phyloP scores from a whole-genome alignment of 2,888 invertebrate species.

The Chorisops tibialis region DNA sequence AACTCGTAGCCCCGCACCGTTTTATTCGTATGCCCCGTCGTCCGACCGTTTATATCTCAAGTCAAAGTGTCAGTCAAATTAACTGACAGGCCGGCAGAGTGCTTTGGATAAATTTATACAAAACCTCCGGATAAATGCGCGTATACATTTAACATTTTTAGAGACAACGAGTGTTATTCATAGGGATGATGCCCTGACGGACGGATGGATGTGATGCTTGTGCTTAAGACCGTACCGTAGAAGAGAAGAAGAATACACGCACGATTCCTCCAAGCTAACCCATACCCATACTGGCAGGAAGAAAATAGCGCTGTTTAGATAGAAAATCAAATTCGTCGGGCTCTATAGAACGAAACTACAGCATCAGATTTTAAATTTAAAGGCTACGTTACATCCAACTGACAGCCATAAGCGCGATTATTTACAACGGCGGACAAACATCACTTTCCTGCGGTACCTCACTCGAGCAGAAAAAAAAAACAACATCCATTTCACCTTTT shows the following conservation, averaged over 20 bases:
- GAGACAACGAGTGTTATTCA: slow-evolving; percentile 7
- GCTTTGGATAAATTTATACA: slow-evolving; percentile 40
- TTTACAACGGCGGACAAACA: too few species aligned
- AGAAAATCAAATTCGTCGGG: too few species aligned
- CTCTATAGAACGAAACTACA: too few species aligned
- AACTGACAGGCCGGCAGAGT: slow-evolving; percentile 47
- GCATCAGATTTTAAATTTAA: too few species aligned
- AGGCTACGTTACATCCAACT: too few species aligned
- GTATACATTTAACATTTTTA: slow-evolving; percentile 24
- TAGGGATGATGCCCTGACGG: slow-evolving; percentile 1
- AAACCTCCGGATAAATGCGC: slow-evolving; percentile 20
- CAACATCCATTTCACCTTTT: not conserved
- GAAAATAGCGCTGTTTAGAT: too few species aligned
- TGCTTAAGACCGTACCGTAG: not conserved
- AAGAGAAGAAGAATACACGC: too few species aligned
- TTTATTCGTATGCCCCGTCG: slow-evolving; percentile 31
- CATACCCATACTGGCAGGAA: too few species aligned
- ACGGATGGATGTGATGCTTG: not conserved
- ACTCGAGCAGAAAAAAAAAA: too few species aligned
- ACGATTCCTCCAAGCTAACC: too few species aligned
- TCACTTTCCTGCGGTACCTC: not conserved
- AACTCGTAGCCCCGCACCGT: slow-evolving; percentile 36
- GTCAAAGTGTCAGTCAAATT: slow-evolving; percentile 50
- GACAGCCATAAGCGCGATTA: too few species aligned
- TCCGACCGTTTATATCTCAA: slow-evolving; percentile 43